Conservation (phyloP, 2,797 vertebrate genomes). For the Melanotaenia trifasciata region DNA sequence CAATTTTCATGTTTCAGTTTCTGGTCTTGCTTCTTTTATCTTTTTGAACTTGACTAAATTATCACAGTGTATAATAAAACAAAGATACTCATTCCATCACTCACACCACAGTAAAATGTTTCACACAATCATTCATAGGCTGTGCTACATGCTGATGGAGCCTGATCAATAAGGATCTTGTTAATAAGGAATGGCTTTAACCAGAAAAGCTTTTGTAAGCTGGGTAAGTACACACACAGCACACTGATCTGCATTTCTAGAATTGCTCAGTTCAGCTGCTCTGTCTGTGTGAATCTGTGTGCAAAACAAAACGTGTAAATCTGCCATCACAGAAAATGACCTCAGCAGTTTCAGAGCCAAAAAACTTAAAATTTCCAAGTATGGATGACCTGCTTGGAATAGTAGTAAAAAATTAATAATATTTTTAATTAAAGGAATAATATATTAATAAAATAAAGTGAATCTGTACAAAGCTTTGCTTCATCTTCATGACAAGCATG, state of each 20-base stretch:
- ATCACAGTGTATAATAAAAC: slow-evolving; percentile 24
- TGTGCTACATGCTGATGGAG: slow-evolving; percentile 28
- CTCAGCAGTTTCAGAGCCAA: slow-evolving; percentile 34
- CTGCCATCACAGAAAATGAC: slow-evolving; percentile 4
- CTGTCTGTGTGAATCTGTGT: neutral
- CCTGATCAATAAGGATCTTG: slow-evolving; percentile 42
- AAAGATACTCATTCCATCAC: slow-evolving; percentile 24
- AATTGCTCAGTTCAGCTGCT: slow-evolving; percentile 24
- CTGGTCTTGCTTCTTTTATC: neutral
- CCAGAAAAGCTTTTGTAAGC: slow-evolving; percentile 38
- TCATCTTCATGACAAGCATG: no score
- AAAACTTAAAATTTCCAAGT: neutral
- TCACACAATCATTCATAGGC: slow-evolving; percentile 29
- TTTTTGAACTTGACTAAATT: slow-evolving; percentile 26
- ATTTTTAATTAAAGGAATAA: neutral
- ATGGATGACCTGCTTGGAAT: neutral
- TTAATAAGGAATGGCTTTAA: slow-evolving; percentile 44
- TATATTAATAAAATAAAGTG: no score
- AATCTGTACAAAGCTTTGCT: no score
- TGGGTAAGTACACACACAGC: slow-evolving; percentile 4
- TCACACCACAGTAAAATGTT: slow-evolving; percentile 39
- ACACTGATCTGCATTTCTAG: slow-evolving; percentile 5
- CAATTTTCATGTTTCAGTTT: slow-evolving; percentile 3
- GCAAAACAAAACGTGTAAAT: slow-evolving; percentile 29
- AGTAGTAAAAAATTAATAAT: neutral